These are phyloP conservation scores for Nothoprocta perdicaria DNA, from an alignment of 2,113 vertebrate species.

Conservation along the genomic window DNA sequence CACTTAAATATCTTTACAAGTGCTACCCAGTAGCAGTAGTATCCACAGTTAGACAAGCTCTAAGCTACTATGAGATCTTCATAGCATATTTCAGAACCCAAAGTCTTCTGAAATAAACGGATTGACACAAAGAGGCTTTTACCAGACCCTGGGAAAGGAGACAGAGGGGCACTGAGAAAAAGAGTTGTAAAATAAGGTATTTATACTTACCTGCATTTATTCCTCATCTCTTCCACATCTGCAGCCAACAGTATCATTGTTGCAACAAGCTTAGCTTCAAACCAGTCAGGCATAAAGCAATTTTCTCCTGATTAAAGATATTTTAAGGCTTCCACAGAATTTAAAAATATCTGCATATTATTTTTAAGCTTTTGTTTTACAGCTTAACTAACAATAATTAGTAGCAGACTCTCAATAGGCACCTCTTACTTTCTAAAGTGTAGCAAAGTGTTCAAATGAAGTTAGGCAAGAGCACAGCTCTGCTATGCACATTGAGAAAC, in stretches of 20 bases:
- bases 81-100: not conserved
- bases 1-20: conserved; percentile 24
- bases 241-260: conserved; percentile 85
- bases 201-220: conserved; percentile 63
- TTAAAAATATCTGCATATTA: not conserved
- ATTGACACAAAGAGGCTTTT: conserved; percentile 3
- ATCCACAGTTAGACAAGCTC: not conserved
- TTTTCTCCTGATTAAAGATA: conserved; percentile 77
- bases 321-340: conserved; percentile 44
- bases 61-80: not conserved
- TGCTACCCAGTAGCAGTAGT: not conserved
- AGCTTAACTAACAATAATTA: not conserved
- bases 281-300: conserved; percentile 81
- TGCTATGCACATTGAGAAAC: not conserved
- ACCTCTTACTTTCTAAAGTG: not conserved
- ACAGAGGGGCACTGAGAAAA: not conserved
- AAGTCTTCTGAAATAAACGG: not conserved
- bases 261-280: conserved; percentile 87
- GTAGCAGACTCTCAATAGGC: not conserved
- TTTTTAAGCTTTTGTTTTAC: not conserved
- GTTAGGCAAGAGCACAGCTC: not conserved
- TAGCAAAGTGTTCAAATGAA: not conserved
- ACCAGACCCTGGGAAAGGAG: not conserved
- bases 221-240: conserved; percentile 75
- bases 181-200: conserved; percentile 25